phyloP scores from a whole-genome alignment of 2,113 vertebrate species.

The Siphamia tubifer region DNA sequence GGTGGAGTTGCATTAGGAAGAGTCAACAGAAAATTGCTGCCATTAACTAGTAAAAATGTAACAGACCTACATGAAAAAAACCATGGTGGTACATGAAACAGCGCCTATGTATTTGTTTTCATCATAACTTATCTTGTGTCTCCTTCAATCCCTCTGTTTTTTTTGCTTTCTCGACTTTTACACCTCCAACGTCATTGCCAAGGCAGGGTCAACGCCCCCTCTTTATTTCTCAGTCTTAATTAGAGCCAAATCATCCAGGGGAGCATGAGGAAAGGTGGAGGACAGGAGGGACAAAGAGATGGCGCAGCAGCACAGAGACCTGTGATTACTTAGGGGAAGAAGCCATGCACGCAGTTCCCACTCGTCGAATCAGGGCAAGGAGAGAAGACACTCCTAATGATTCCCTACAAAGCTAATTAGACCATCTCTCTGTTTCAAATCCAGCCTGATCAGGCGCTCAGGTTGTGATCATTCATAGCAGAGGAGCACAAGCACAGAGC shows the following conservation, averaged over 20 bases:
- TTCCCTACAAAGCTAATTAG: conserved; percentile 57
- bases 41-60: no score
- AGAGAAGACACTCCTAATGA: conserved; percentile 42
- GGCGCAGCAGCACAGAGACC: neutral
- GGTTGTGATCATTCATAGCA: conserved; percentile 17
- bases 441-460: conserved; percentile 20
- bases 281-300: conserved; percentile 1
- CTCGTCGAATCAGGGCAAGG: conserved; percentile 48
- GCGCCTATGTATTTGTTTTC: neutral
- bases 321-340: conserved; percentile 32
- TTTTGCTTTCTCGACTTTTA: neutral
- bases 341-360: neutral
- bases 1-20: no score
- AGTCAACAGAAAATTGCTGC: no score
- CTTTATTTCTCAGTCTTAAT: conserved; percentile 37
- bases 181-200: neutral
- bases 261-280: conserved; percentile 43
- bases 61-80: no score
- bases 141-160: neutral
- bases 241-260: conserved; percentile 43
- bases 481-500: neutral
- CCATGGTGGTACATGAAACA: neutral
- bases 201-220: conserved; percentile 2
- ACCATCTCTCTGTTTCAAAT: conserved; percentile 25
- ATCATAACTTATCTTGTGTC: neutral